Evolutionary conservation across 1,140 invertebrate genomes (phyloP).

Genomic region (Achroia grisella): DNA sequence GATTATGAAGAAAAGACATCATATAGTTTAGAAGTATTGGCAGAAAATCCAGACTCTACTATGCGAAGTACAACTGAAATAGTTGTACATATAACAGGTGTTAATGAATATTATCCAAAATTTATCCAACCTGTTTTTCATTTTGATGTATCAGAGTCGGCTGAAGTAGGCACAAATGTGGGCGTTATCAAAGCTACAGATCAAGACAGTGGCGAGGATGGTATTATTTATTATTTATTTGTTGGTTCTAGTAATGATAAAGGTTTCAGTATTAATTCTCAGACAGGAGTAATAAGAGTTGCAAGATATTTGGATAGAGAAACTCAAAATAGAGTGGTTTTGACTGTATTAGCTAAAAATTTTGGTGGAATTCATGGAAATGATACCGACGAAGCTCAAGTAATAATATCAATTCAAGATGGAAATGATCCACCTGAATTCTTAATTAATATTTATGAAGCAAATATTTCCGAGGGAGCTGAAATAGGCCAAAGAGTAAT

Average conservation of each 20-base stretch:
- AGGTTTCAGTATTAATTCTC: slow-evolving; percentile 90
- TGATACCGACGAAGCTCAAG: slow-evolving; percentile 95
- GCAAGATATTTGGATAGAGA: slow-evolving; percentile 90
- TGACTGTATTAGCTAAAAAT: slow-evolving; percentile 96
- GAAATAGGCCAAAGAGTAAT: slow-evolving; percentile 81
- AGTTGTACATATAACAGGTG: slow-evolving; percentile 86
- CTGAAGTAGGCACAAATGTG: slow-evolving; percentile 88
- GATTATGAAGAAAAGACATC: slow-evolving; percentile 90
- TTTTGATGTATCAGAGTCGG: slow-evolving; percentile 95
- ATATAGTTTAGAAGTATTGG: slow-evolving; percentile 88
- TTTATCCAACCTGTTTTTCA: slow-evolving; percentile 94
- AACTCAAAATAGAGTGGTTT: slow-evolving; percentile 90
- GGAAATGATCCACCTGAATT: slow-evolving; percentile 97
- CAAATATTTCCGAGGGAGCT: slow-evolving; percentile 85
- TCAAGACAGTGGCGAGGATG: slow-evolving; percentile 93
- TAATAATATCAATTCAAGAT: slow-evolving; percentile 94
- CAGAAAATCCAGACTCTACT: slow-evolving; percentile 89
- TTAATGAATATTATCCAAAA: slow-evolving; percentile 94
- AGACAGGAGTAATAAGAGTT: slow-evolving; percentile 89
- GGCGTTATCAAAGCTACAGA: slow-evolving; percentile 93
- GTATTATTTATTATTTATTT: slow-evolving; percentile 92
- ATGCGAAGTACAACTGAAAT: slow-evolving; percentile 85
- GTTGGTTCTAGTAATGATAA: slow-evolving; percentile 94
- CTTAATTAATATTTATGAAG: slow-evolving; percentile 82
- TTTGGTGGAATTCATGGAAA: slow-evolving; percentile 93